Percentiles rank a stretch among this genome's conserved stretches.
These are phyloP conservation scores for Agriopis aurantiaria DNA, from an alignment of 2,888 invertebrate species.

Conservation along the genomic window DNA sequence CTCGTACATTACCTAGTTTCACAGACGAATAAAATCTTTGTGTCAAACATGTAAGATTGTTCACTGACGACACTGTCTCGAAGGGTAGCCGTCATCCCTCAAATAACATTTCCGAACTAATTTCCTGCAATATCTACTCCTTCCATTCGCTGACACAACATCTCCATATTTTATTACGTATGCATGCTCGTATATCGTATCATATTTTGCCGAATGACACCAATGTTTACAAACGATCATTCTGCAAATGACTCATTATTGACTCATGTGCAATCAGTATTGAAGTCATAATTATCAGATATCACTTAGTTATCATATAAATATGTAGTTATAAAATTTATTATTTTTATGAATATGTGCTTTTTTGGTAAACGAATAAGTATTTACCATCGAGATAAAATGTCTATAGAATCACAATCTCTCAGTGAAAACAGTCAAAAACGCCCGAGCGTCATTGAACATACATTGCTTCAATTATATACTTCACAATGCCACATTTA, in stretches of 20 bases:
- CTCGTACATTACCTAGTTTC: too few species aligned
- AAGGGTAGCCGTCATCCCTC: slow-evolving; percentile 11
- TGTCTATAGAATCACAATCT: too few species aligned
- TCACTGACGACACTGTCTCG: slow-evolving; percentile 13
- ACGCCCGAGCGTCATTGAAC: too few species aligned
- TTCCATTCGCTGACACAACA: slow-evolving; percentile 35
- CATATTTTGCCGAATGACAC: slow-evolving; percentile 3
- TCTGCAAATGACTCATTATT: slow-evolving; percentile 22
- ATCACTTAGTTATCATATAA: slow-evolving; percentile 1
- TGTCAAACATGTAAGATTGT: background rate
- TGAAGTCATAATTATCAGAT: background rate
- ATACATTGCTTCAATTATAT: too few species aligned
- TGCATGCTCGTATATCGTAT: background rate
- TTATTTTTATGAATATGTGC: too few species aligned
- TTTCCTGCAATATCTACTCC: slow-evolving; percentile 59
- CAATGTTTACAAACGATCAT: slow-evolving; percentile 6
- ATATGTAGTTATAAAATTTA: background rate
- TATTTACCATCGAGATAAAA: too few species aligned
- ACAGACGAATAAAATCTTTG: too few species aligned
- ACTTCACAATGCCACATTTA: too few species aligned
- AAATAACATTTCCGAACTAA: slow-evolving; percentile 69
- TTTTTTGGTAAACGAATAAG: too few species aligned
- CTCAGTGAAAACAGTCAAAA: too few species aligned
- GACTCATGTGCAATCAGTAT: slow-evolving; percentile 19
- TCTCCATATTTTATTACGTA: background rate